These are phyloP conservation scores for Rhinatrema bivittatum DNA, from an alignment of 2,797 vertebrate genomes.

Conservation along the genomic window DNA sequence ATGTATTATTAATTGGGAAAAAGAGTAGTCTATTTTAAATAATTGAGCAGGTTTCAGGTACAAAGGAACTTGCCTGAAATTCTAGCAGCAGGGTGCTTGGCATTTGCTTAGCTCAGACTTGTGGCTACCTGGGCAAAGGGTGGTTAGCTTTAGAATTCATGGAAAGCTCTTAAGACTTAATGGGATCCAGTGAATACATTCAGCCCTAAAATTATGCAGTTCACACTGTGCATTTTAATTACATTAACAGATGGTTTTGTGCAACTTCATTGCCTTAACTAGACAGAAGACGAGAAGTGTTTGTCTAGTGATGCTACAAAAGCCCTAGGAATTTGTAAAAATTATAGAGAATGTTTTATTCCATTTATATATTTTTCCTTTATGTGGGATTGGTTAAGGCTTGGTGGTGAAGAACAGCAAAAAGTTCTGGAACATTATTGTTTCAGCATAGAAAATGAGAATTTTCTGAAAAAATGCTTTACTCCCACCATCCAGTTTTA, in stretches of 20 bases:
- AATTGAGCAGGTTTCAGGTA: slow-evolving; percentile 73
- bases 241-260: slow-evolving; percentile 1
- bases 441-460: too few species aligned
- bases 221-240: background rate
- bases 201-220: background rate
- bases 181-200: background rate
- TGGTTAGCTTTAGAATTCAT: too few species aligned
- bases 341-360: background rate
- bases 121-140: too few species aligned
- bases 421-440: too few species aligned
- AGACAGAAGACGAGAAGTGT: too few species aligned
- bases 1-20: slow-evolving; percentile 59
- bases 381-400: too few species aligned
- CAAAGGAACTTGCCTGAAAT: slow-evolving; percentile 21
- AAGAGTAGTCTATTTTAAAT: slow-evolving; percentile 65
- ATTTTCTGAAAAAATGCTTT: too few species aligned
- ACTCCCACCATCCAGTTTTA: too few species aligned
- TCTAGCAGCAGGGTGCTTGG: background rate
- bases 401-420: too few species aligned
- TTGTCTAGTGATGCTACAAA: too few species aligned
- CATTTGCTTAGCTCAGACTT: too few species aligned
- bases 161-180: background rate
- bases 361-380: too few species aligned
- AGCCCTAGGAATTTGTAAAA: background rate
- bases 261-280: slow-evolving; percentile 1